Evolutionary conservation across 2,113 vertebrate genomes (phyloP).

Genomic region (Ariopsis seemanni): DNA sequence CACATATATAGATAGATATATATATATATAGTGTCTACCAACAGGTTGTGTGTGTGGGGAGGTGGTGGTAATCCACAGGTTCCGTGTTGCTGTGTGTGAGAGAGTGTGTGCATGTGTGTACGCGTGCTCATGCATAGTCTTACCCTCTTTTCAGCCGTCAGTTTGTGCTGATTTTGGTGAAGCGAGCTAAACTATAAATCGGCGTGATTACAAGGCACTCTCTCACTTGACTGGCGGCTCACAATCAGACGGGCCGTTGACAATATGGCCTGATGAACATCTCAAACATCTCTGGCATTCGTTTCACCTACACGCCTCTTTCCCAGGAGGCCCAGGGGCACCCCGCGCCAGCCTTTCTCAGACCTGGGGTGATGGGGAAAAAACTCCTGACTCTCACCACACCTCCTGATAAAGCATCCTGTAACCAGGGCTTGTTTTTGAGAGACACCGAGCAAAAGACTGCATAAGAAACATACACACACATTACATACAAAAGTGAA

Average conservation of each 20-base stretch:
- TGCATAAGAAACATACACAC: constrained; percentile 66
- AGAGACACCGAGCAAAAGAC: constrained; percentile 81
- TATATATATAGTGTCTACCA: not conserved
- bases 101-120: not conserved
- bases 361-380: constrained; percentile 96
- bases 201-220: constrained; percentile 97
- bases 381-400: constrained; percentile 97
- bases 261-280: constrained; percentile 98
- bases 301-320: constrained; percentile 99
- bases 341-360: constrained; percentile 84
- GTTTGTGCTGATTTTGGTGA: constrained; percentile 84
- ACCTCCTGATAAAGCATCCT: constrained; percentile 98
- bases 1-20: not conserved
- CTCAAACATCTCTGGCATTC: constrained; percentile 99
- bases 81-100: not conserved
- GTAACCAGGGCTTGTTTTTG: constrained; percentile 79
- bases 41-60: not conserved
- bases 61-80: not conserved
- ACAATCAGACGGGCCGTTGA: constrained; percentile 98
- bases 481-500: not conserved
- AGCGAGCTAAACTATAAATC: constrained; percentile 93
- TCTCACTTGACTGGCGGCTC: constrained; percentile 98
- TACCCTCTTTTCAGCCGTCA: constrained; percentile 78
- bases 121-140: not conserved
- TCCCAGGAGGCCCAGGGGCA: constrained; percentile 85